Percentiles rank a stretch among this genome's conserved stretches.
Conservation (phyloP, 2,888 invertebrate species). For the Callinectes sapidus region DNA sequence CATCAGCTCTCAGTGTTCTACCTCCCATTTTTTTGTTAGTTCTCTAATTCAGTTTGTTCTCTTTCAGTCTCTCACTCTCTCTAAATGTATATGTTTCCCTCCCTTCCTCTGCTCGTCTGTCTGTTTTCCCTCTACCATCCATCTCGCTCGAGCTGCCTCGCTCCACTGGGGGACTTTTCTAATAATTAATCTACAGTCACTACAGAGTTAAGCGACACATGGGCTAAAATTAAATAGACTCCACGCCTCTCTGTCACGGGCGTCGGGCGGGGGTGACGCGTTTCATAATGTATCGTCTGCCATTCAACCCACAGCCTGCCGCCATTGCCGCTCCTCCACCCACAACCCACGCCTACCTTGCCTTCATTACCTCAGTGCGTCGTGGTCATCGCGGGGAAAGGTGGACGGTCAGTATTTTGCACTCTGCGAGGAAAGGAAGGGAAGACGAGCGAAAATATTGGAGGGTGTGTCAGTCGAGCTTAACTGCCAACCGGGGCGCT, state of each 20-base stretch:
- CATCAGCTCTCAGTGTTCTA: background rate
- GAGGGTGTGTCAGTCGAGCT: constrained; percentile 18
- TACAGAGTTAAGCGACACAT: constrained; percentile 66
- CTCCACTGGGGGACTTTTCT: constrained; percentile 62
- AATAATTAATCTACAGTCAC: constrained; percentile 65
- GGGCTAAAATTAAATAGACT: constrained; percentile 66
- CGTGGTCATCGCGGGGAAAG: background rate
- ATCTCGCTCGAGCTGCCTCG: background rate
- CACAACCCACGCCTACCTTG: background rate
- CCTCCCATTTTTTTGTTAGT: background rate
- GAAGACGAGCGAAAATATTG: background rate
- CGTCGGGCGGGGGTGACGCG: background rate
- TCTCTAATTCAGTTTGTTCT: constrained; percentile 1
- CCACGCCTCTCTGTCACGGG: constrained; percentile 60
- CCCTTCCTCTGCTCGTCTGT: background rate
- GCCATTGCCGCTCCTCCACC: background rate
- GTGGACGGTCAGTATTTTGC: background rate
- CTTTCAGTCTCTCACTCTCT: constrained; percentile 37
- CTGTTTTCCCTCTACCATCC: background rate
- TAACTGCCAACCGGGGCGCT: constrained; percentile 20
- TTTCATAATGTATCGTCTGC: constrained; percentile 26
- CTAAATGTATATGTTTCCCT: constrained; percentile 30
- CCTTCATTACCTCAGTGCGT: background rate
- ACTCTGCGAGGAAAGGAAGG: background rate
- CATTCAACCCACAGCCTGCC: background rate